phyloP scores from a whole-genome alignment of 2,888 invertebrate genomes.

The Macrophya alboannulata region DNA sequence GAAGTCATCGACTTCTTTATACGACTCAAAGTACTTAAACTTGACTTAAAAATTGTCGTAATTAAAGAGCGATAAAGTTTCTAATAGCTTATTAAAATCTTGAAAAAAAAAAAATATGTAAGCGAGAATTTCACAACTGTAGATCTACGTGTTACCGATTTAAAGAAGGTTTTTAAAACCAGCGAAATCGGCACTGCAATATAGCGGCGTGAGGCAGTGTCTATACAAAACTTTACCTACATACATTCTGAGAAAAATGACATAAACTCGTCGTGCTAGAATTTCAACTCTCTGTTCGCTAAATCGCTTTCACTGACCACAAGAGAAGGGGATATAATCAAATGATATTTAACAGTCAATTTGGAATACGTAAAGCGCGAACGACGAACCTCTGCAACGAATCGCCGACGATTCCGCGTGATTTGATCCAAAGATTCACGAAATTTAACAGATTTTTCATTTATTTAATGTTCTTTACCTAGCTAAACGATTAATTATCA shows the following conservation, averaged over 20 bases:
- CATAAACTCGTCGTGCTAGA: constrained; percentile 28
- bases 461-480: neutral
- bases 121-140: neutral
- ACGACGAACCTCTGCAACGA: neutral
- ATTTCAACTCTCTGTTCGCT: constrained; percentile 40
- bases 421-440: neutral
- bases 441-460: neutral
- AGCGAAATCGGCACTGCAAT: neutral
- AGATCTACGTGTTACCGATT: neutral
- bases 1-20: constrained; percentile 6
- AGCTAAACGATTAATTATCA: neutral
- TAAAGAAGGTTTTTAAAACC: neutral
- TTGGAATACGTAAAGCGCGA: neutral
- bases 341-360: constrained; percentile 16
- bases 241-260: constrained; percentile 1
- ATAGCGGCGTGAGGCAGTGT: neutral
- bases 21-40: neutral
- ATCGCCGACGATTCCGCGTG: neutral
- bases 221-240: neutral
- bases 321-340: neutral
- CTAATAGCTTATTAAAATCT: neutral
- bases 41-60: constrained; percentile 9
- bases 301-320: constrained; percentile 49
- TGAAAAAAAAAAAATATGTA: neutral
- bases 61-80: constrained; percentile 33